Conservation (phyloP, 64 coral and sea anemone genomes). For the Stylophora pistillata region DNA sequence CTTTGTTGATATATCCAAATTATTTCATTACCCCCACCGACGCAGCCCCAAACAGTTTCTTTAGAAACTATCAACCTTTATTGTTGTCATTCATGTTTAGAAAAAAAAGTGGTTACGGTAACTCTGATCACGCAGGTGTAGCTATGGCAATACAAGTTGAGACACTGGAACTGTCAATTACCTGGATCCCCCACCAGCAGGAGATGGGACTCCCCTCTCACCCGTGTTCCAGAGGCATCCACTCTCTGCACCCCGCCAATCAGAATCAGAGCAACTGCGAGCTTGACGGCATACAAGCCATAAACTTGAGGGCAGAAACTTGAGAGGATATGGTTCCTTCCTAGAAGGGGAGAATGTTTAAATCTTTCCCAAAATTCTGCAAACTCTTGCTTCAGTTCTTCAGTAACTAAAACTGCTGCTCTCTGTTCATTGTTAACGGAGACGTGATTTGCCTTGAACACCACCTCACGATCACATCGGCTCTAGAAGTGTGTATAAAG, state of each 20-base stretch:
- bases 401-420: constrained; percentile 78
- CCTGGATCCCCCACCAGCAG: constrained; percentile 96
- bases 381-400: constrained; percentile 91
- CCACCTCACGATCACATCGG: constrained; percentile 89
- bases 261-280: constrained; percentile 81
- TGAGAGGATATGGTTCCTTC: constrained; percentile 84
- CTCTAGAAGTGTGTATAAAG: constrained; percentile 35
- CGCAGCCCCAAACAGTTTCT: too few species aligned
- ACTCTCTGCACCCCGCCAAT: constrained; percentile 90
- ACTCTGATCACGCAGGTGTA: background rate
- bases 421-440: constrained; percentile 95
- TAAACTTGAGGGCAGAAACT: constrained; percentile 95
- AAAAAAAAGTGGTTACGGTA: too few species aligned
- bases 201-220: constrained; percentile 91
- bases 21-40: too few species aligned
- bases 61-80: too few species aligned
- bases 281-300: constrained; percentile 89
- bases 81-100: too few species aligned
- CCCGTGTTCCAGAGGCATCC: constrained; percentile 79
- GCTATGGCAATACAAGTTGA: background rate
- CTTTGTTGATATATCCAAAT: too few species aligned
- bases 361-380: constrained; percentile 84
- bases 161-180: background rate
- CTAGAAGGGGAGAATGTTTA: constrained; percentile 66
- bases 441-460: constrained; percentile 88